Percentiles rank a stretch among this genome's conserved stretches.
phyloP scores from a whole-genome alignment of 2,797 vertebrate species.

The Poecilia picta region DNA sequence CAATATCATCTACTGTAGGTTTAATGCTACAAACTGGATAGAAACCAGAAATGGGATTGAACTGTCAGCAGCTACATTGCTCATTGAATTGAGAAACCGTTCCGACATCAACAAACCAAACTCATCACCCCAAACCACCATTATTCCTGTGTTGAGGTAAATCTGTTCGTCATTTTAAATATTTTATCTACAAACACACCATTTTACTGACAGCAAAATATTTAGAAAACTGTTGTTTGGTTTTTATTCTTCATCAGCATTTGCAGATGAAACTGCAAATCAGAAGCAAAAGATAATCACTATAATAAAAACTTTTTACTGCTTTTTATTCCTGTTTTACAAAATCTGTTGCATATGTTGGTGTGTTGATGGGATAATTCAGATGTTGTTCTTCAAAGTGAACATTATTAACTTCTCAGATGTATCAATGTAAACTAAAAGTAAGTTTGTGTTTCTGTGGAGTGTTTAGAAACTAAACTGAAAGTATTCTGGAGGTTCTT shows the following conservation, averaged over 20 bases:
- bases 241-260: background rate
- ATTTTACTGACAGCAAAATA: background rate
- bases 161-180: background rate
- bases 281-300: background rate
- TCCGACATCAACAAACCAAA: slow-evolving; percentile 39
- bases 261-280: background rate
- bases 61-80: accelerated
- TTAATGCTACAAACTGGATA: background rate
- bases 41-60: accelerated
- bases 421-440: background rate
- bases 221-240: background rate
- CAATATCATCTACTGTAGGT: slow-evolving; percentile 8
- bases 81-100: slow-evolving; percentile 49
- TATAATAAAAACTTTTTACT: background rate
- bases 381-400: background rate
- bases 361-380: background rate
- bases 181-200: background rate
- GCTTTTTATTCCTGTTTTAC: background rate
- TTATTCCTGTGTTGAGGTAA: slow-evolving; percentile 49
- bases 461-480: background rate
- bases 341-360: background rate
- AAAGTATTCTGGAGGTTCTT: background rate
- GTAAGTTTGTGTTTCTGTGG: background rate
- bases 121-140: slow-evolving; percentile 31
- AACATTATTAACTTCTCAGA: background rate